Evolutionary conservation across 2,797 vertebrate species (phyloP).

Genomic region (Thalassophryne amazonica): DNA sequence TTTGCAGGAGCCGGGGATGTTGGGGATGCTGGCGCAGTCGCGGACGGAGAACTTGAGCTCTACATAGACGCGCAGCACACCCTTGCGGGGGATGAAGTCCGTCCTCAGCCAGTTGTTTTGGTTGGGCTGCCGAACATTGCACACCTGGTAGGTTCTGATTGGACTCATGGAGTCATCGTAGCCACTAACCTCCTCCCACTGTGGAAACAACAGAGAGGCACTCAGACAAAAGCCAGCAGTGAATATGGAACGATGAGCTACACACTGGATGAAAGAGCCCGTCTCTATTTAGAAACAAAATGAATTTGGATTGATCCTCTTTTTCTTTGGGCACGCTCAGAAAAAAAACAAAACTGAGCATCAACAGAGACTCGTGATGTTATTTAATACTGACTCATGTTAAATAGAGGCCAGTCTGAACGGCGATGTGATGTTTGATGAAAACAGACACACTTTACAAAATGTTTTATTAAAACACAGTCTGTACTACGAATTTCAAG

Average conservation of each 20-base stretch:
- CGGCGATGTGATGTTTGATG: slow-evolving; percentile 21
- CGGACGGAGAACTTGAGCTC: slow-evolving; percentile 98
- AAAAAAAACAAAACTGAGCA: background rate
- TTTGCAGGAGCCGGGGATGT: slow-evolving; percentile 97
- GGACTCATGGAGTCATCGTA: slow-evolving; percentile 97
- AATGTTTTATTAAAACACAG: too few relatives aligned
- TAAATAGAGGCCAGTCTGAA: slow-evolving; percentile 37
- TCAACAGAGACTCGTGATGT: slow-evolving; percentile 7
- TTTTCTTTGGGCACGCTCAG: too few relatives aligned
- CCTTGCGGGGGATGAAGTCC: slow-evolving; percentile 88
- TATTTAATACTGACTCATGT: slow-evolving; percentile 46
- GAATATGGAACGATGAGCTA: background rate
- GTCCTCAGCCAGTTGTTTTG: slow-evolving; percentile 99
- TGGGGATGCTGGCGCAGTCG: slow-evolving; percentile 97
- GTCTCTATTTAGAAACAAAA: background rate
- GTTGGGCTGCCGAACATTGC: slow-evolving; percentile 88
- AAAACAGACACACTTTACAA: slow-evolving; percentile 2
- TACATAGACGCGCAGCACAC: slow-evolving; percentile 92
- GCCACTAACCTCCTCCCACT: slow-evolving; percentile 99
- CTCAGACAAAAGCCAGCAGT: slow-evolving; percentile 1
- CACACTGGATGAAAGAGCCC: background rate
- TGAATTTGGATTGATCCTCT: slow-evolving; percentile 4
- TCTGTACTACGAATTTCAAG: slow-evolving; percentile 3
- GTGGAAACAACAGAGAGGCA: slow-evolving; percentile 37
- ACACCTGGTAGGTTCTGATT: slow-evolving; percentile 97